Conservation (phyloP, 2,888 invertebrate genomes). For the Rotaria macrura region DNA sequence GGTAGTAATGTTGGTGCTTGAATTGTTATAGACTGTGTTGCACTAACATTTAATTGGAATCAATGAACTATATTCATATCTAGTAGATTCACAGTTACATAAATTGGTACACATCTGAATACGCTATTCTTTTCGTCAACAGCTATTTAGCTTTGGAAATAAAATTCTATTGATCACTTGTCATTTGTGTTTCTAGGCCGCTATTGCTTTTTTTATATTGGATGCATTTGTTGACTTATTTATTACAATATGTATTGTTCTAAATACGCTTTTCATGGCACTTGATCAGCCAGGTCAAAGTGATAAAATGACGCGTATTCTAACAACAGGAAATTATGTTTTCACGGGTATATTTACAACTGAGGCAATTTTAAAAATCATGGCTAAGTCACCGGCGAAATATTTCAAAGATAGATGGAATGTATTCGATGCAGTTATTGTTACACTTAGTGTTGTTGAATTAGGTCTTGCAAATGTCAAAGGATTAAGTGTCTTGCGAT, state of each 20-base stretch:
- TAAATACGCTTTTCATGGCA: conserved; percentile 94
- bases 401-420: conserved; percentile 58
- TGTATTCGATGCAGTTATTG: conserved; percentile 99
- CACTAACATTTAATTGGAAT: too few species aligned
- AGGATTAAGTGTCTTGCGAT: conserved; percentile 85
- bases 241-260: conserved; percentile 88
- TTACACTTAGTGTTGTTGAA: conserved; percentile 83
- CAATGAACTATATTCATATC: too few species aligned
- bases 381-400: conserved; percentile 97
- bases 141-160: too few species aligned
- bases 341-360: conserved; percentile 62
- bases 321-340: conserved; percentile 88
- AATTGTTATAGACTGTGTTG: too few species aligned
- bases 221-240: conserved; percentile 95
- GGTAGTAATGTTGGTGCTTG: too few species aligned
- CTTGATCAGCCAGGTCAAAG: conserved; percentile 88
- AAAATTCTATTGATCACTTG: too few species aligned
- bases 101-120: too few species aligned
- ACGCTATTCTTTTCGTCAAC: too few species aligned
- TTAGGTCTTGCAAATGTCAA: conserved; percentile 68
- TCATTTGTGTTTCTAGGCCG: conserved; percentile 70
- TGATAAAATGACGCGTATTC: conserved; percentile 68
- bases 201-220: conserved; percentile 66
- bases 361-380: conserved; percentile 95
- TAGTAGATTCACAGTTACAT: too few species aligned